Conservation (phyloP, 1,140 invertebrate species). For the Sarcophaga bullata region DNA sequence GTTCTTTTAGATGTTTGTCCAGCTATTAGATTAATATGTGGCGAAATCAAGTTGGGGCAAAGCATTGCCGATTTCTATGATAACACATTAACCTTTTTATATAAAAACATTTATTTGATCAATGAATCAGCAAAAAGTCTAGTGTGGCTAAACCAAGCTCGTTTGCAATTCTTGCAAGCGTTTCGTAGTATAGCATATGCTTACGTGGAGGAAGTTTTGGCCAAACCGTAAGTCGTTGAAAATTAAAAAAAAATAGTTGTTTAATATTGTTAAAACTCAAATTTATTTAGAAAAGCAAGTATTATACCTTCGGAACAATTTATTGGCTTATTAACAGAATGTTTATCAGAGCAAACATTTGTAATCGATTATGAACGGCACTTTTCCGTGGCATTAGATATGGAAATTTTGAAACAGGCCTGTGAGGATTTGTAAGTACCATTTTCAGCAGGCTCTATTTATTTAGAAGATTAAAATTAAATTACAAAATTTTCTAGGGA, state of each 20-base stretch:
- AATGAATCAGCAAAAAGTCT: constrained; percentile 56
- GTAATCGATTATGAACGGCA: constrained; percentile 76
- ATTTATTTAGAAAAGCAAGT: constrained; percentile 36
- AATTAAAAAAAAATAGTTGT: not conserved
- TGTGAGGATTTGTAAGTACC: constrained; percentile 72
- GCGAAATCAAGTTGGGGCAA: constrained; percentile 54
- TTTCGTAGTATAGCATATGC: constrained; percentile 54
- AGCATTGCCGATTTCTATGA: constrained; percentile 75
- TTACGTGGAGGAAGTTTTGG: constrained; percentile 60
- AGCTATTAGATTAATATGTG: constrained; percentile 61
- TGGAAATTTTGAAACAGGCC: constrained; percentile 70
- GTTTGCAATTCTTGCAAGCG: constrained; percentile 68
- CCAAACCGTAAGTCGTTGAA: constrained; percentile 47
- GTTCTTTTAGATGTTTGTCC: constrained; percentile 75
- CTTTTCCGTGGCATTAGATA: constrained; percentile 72
- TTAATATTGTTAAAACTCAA: not conserved
- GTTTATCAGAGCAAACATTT: constrained; percentile 74
- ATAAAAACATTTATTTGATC: constrained; percentile 67
- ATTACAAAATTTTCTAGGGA: constrained; percentile 66
- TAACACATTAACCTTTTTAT: constrained; percentile 72
- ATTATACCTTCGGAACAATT: constrained; percentile 63
- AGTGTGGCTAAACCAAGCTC: constrained; percentile 64
- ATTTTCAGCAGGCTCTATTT: constrained; percentile 49
- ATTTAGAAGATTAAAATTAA: not conserved
- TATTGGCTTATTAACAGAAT: constrained; percentile 71